Evolutionary conservation across 1,140 invertebrate species (phyloP).

Genomic region (Drosophila pseudoobscura): DNA sequence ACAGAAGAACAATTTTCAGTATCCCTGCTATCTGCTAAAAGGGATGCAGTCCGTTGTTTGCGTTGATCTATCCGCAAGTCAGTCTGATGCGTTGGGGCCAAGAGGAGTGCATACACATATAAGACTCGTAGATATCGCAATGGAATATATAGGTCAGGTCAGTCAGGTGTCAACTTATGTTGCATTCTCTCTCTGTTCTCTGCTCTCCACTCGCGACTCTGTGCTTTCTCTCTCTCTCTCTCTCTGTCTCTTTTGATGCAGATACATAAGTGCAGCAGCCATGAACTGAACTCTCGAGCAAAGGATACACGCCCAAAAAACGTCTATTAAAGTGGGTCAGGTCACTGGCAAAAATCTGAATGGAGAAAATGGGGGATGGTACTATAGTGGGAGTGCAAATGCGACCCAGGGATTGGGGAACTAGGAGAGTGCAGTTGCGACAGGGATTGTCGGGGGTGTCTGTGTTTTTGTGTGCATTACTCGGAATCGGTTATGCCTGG

Average conservation of each 20-base stretch:
- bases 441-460: too few relatives aligned
- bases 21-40: too few relatives aligned
- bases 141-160: slow-evolving; percentile 62
- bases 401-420: too few relatives aligned
- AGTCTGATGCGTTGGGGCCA: not conserved
- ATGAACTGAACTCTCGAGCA: slow-evolving; percentile 66
- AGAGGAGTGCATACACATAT: slow-evolving; percentile 11
- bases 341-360: slow-evolving; percentile 43
- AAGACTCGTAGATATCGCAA: slow-evolving; percentile 1
- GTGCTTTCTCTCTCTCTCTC: not conserved
- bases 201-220: slow-evolving; percentile 26
- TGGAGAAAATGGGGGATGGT: too few relatives aligned
- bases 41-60: not conserved
- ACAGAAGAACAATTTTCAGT: not conserved
- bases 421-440: too few relatives aligned
- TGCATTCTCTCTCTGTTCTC: slow-evolving; percentile 19
- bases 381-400: too few relatives aligned
- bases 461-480: slow-evolving; percentile 12
- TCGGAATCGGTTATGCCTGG: slow-evolving; percentile 62
- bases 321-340: slow-evolving; percentile 71
- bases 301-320: slow-evolving; percentile 77
- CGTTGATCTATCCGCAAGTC: not conserved
- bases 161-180: slow-evolving; percentile 32
- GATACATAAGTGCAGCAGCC: slow-evolving; percentile 57
- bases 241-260: slow-evolving; percentile 26